Conservation (phyloP, 2,797 vertebrate species). For the Acrossocheilus wenchowensis region DNA sequence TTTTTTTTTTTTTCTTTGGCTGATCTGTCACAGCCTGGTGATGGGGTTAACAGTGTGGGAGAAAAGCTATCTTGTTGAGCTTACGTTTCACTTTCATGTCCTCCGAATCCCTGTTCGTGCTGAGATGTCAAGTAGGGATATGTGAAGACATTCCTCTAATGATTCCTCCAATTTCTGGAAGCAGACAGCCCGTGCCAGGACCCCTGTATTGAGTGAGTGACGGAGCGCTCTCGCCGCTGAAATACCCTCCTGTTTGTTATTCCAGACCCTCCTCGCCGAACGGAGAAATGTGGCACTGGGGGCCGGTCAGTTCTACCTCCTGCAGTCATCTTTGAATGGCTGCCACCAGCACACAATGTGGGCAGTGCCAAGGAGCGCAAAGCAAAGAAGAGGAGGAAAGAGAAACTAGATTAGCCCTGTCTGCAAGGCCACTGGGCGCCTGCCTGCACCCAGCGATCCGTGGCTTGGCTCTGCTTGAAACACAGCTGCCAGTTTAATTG, state of each 20-base stretch:
- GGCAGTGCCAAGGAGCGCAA: conserved; percentile 47
- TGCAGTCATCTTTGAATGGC: conserved; percentile 54
- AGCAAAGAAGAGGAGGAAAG: conserved; percentile 17
- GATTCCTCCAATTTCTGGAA: conserved; percentile 68
- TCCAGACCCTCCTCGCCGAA: conserved; percentile 44
- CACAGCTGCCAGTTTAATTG: conserved; percentile 63
- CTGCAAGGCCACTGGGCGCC: conserved; percentile 53
- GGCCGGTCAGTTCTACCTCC: conserved; percentile 51
- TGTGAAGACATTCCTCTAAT: conserved; percentile 62
- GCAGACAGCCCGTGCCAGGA: conserved; percentile 64
- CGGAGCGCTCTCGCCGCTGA: conserved; percentile 63
- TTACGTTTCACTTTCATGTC: conserved; percentile 65
- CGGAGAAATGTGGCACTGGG: conserved; percentile 49
- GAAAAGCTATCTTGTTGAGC: conserved; percentile 60
- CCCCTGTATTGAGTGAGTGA: conserved; percentile 63
- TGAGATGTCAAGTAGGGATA: conserved; percentile 63
- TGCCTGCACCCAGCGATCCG: conserved; percentile 50
- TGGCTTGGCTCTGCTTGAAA: conserved; percentile 57
- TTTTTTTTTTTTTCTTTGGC: conserved; percentile 18
- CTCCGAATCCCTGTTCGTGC: conserved; percentile 53
- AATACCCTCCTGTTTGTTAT: conserved; percentile 60
- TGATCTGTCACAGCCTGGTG: conserved; percentile 62
- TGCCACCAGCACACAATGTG: conserved; percentile 54
- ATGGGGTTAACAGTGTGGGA: conserved; percentile 61
- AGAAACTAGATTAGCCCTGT: conserved; percentile 53